Percentiles rank a stretch among this genome's conserved stretches.
Evolutionary conservation across 1,140 invertebrate species (phyloP).

Genomic region (Lamellibrachia luymesi): DNA sequence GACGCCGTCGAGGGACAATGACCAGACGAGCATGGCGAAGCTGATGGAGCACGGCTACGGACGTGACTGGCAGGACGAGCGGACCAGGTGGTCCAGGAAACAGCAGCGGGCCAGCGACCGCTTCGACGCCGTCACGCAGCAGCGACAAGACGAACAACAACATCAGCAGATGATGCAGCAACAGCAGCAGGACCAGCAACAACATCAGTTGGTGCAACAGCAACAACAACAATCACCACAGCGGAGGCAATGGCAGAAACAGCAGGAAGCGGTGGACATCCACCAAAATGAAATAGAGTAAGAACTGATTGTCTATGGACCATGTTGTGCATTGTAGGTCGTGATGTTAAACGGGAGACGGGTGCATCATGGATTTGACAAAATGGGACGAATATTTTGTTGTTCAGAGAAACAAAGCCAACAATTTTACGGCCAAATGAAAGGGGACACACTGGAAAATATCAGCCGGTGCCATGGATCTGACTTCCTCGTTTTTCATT

Average conservation of each 20-base stretch:
- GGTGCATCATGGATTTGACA: background rate
- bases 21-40: background rate
- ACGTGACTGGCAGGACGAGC: background rate
- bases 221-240: background rate
- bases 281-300: background rate
- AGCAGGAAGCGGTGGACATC: background rate
- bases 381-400: background rate
- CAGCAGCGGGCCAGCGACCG: background rate
- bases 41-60: background rate
- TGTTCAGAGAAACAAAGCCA: background rate
- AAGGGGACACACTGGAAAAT: too few relatives aligned
- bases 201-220: background rate
- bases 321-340: background rate
- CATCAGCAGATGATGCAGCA: too few relatives aligned
- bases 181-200: background rate
- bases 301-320: background rate
- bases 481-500: too few relatives aligned
- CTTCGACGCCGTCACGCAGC: background rate
- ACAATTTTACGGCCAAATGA: too few relatives aligned
- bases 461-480: too few relatives aligned
- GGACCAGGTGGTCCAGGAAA: background rate
- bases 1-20: background rate
- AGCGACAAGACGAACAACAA: background rate
- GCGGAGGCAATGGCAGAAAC: background rate
- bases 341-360: background rate